These are phyloP conservation scores for Vireo griseus DNA, from an alignment of 2,797 vertebrate species.

Conservation along the genomic window DNA sequence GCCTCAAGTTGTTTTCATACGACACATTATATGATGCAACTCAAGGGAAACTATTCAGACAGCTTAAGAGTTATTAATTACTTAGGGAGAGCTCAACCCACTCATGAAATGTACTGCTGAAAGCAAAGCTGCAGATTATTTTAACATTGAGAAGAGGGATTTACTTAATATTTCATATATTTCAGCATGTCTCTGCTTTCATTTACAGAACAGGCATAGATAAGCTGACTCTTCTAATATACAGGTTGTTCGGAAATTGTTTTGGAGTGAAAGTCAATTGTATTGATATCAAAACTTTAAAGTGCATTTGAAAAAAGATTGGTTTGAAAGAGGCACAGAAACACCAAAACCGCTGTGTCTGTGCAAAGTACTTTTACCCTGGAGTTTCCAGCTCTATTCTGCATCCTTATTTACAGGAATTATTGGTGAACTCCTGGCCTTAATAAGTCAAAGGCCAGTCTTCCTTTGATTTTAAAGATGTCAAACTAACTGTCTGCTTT, in stretches of 20 bases:
- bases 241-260: not conserved
- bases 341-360: not conserved
- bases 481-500: not conserved
- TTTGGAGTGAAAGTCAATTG: not conserved
- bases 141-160: not conserved
- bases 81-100: constrained; percentile 1
- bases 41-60: constrained; percentile 65
- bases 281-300: not conserved
- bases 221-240: not conserved
- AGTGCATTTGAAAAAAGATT: not conserved
- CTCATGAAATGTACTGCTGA: constrained; percentile 5
- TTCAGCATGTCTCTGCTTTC: not conserved
- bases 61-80: constrained; percentile 67
- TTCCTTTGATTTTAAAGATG: not conserved
- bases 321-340: not conserved
- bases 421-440: not conserved
- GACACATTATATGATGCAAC: constrained; percentile 66
- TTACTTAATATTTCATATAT: not conserved
- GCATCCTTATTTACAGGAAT: not conserved
- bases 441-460: not conserved
- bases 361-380: not conserved
- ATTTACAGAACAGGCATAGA: not conserved
- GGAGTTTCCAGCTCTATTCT: not conserved
- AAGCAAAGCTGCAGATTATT: not conserved
- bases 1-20: constrained; percentile 60